Evolutionary conservation across 2,888 invertebrate genomes (phyloP).

Genomic region (Drosophila tanythrix): DNA sequence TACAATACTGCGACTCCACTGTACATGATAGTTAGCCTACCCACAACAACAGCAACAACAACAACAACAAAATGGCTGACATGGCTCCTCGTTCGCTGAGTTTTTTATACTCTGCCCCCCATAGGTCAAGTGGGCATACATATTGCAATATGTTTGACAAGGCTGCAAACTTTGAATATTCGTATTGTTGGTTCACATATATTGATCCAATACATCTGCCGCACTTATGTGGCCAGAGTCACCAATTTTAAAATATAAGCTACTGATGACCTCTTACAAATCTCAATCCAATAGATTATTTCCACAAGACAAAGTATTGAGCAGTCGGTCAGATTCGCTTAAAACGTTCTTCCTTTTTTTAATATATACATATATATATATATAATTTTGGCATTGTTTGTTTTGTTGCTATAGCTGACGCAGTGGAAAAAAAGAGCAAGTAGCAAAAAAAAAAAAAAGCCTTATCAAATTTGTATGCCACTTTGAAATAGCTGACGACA

Average conservation of each 20-base stretch:
- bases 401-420: constrained; percentile 48
- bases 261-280: neutral
- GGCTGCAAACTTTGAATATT: neutral
- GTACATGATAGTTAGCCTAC: constrained; percentile 49
- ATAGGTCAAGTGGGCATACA: neutral
- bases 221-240: neutral
- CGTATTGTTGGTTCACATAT: neutral
- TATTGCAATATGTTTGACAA: neutral
- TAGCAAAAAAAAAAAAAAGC: constrained; percentile 38
- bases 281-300: neutral
- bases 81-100: constrained; percentile 18
- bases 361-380: neutral
- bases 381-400: constrained; percentile 4
- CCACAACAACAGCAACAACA: constrained; percentile 27
- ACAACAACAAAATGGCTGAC: constrained; percentile 54
- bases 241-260: neutral
- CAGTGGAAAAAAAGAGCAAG: constrained; percentile 39
- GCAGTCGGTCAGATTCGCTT: neutral
- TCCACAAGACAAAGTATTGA: neutral
- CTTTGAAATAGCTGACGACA: constrained; percentile 75
- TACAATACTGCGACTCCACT: neutral
- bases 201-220: neutral
- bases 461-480: constrained; percentile 74
- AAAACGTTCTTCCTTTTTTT: constrained; percentile 19
- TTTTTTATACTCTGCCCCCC: constrained; percentile 5